Evolutionary conservation across 2,888 invertebrate genomes (phyloP), one percentile per base, ranked within the genome.

Genomic region (Sarcophaga subvicina): DNA sequence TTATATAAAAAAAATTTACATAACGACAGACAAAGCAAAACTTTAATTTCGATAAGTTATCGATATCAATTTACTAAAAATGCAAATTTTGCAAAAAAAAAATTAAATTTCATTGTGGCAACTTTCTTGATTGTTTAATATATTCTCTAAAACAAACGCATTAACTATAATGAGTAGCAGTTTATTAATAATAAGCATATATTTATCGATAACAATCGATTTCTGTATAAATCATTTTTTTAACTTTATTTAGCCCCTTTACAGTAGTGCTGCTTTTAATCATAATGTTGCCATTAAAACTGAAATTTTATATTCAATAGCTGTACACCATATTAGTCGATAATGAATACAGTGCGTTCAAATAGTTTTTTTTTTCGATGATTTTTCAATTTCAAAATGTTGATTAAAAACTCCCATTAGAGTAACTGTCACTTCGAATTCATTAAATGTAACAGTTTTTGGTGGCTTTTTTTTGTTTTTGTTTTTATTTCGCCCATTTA

Each of bases 371-470:
- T 54, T 54, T 54, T 54, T 54, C 54, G 54, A 54, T 54, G 54
- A 54, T 54, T 54, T 54, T 54, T 54, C 54, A 37, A 54, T 54
- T 14, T 17, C 8, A 14, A 14, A 54, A 54, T 54, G 54, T 17
- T 54, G 54, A 54, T 54, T 54, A 54, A 54, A 54, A 54, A 54
- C 54, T 54, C 17, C 64, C 66, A 62, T 49, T 27, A 67, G 49
- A n/a, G 25, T 60, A 73, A 17, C 83, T 78, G 67, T 54, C 69
- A 69, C 37, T 67, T 78, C 1, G 3, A 54, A 73, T 67, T 72
- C 25, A 82, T 64, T 22, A 27, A 77, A 66, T 17, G 66, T 60
- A 82, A 12, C 20, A 12, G 37, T 27, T 72, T 47, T 37, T 37
- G 8, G 37, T 37, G 37, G 37, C 2, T 59, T 22, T 79, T 63